A percentile compares a stretch with the other conserved stretches of the same genome.
Conservation (phyloP, 2,888 invertebrate species). For the Metopia argyrocephala region DNA sequence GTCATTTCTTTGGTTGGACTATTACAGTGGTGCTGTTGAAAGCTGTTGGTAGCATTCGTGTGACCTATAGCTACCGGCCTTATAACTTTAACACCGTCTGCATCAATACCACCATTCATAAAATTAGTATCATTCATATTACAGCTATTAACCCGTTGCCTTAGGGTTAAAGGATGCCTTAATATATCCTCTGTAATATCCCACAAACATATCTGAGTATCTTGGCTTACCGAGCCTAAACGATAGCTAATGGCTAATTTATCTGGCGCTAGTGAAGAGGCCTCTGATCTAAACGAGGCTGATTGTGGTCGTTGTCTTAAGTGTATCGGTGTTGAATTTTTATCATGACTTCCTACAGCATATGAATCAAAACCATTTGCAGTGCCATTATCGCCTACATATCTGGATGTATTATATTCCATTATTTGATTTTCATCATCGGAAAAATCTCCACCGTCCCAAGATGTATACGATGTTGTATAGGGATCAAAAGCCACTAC, state of each 20-base stretch:
- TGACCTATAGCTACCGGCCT: constrained; percentile 76
- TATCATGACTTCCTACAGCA: constrained; percentile 67
- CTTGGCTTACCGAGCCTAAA: constrained; percentile 97
- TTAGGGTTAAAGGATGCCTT: constrained; percentile 82
- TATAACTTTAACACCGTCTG: constrained; percentile 76
- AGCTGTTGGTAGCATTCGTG: constrained; percentile 57
- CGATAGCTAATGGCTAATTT: constrained; percentile 85
- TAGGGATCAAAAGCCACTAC: constrained; percentile 96
- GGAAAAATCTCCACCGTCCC: constrained; percentile 80
- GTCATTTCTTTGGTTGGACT: constrained; percentile 71
- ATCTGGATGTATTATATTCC: constrained; percentile 70
- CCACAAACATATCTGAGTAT: constrained; percentile 98
- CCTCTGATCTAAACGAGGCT: constrained; percentile 76
- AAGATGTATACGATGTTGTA: constrained; percentile 85
- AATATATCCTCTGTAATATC: constrained; percentile 98
- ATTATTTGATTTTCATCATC: constrained; percentile 80
- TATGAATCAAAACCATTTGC: constrained; percentile 73
- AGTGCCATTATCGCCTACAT: constrained; percentile 58
- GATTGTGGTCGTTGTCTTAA: constrained; percentile 75
- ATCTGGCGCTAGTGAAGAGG: constrained; percentile 77
- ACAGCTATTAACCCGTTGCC: constrained; percentile 76
- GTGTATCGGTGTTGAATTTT: constrained; percentile 75
- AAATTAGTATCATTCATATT: constrained; percentile 73
- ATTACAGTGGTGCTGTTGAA: constrained; percentile 67
- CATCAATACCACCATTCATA: constrained; percentile 75